Evolutionary conservation across 2,888 invertebrate genomes (phyloP).

Genomic region (Subacronicta megacephala): DNA sequence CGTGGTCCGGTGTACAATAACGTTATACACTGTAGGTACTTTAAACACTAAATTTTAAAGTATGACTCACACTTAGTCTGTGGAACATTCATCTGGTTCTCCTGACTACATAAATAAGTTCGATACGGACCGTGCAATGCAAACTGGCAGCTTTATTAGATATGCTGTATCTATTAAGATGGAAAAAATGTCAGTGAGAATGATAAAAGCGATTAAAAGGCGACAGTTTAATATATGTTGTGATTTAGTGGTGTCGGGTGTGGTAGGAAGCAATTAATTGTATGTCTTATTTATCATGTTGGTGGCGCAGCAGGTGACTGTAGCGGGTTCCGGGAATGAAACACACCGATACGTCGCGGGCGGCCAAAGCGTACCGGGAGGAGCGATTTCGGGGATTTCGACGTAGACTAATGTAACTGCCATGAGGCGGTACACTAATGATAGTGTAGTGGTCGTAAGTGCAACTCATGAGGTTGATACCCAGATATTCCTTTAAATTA

Average conservation of each 20-base stretch:
- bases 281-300: constrained; percentile 84
- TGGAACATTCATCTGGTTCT: constrained; percentile 48
- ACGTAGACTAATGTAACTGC: too few species aligned
- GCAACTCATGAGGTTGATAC: too few species aligned
- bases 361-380: constrained; percentile 31
- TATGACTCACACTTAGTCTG: constrained; percentile 53
- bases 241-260: constrained; percentile 77
- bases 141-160: constrained; percentile 73
- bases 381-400: constrained; percentile 44
- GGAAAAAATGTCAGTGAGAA: constrained; percentile 64
- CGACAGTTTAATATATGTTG: constrained; percentile 76
- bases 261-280: constrained; percentile 87
- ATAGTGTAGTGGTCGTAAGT: too few species aligned
- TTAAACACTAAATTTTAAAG: constrained; percentile 53
- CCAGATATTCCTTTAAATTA: too few species aligned
- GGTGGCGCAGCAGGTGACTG: constrained; percentile 83
- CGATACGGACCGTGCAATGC: constrained; percentile 70
- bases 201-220: constrained; percentile 75
- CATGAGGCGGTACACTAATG: too few species aligned
- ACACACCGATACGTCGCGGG: constrained; percentile 31
- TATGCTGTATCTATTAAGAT: constrained; percentile 55
- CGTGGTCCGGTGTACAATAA: constrained; percentile 46
- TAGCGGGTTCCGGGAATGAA: constrained; percentile 73
- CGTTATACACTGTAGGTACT: constrained; percentile 45
- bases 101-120: constrained; percentile 72